These are phyloP conservation scores for Actenoides lindsayi DNA, from an alignment of 2,113 vertebrate species.

Conservation along the genomic window DNA sequence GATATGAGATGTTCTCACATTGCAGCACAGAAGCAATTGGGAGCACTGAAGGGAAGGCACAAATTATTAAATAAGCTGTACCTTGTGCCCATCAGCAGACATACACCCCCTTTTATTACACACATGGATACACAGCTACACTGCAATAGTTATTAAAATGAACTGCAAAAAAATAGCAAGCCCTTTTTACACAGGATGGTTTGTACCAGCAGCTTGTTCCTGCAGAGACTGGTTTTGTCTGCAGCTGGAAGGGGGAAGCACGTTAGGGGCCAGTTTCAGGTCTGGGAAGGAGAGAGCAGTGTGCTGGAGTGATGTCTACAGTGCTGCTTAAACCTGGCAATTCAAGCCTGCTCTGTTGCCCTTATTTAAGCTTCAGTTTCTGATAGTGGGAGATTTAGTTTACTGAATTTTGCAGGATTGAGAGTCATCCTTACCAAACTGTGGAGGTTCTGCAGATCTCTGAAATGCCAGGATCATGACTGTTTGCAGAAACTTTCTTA, in stretches of 20 bases:
- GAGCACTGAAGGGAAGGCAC: background rate
- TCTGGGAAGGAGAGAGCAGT: background rate
- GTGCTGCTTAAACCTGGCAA: background rate
- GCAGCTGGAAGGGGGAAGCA: background rate
- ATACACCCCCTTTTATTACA: background rate
- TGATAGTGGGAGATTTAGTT: background rate
- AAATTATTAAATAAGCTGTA: background rate
- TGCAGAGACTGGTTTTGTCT: background rate
- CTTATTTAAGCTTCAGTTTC: background rate
- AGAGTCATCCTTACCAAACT: background rate
- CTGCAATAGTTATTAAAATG: background rate
- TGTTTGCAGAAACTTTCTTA: too few species aligned
- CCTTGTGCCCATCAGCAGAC: background rate
- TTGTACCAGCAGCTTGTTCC: background rate
- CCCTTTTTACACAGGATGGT: background rate
- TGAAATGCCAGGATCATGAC: background rate
- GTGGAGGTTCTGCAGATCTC: background rate
- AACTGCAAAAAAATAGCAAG: background rate
- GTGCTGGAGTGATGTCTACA: background rate
- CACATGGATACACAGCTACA: background rate
- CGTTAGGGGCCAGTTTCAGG: background rate
- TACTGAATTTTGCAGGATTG: background rate
- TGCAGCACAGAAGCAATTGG: background rate
- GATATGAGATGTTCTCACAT: too few species aligned
- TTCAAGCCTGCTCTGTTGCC: background rate